Evolutionary conservation across 2,113 vertebrate species (phyloP).

Genomic region (Chlorodrepanis virens): DNA sequence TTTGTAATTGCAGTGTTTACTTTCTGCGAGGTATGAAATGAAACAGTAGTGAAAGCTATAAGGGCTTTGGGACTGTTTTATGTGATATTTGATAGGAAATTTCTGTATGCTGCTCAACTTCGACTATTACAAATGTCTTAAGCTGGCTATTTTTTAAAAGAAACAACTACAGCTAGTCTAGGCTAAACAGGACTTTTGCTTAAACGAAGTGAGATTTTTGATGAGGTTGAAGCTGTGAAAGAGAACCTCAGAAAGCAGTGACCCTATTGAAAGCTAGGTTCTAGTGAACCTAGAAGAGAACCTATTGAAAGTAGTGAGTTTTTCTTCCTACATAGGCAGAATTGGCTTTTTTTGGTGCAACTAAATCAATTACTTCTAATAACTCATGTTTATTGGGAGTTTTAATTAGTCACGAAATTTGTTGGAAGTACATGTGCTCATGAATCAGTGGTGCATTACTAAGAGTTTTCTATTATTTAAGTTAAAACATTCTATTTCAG

Average conservation of each 20-base stretch:
- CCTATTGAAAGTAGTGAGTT: neutral
- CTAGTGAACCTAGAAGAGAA: too few relatives aligned
- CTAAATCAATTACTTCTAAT: neutral
- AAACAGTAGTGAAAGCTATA: rapidly evolving
- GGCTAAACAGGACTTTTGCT: neutral
- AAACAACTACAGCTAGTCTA: neutral
- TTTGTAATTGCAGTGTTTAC: neutral
- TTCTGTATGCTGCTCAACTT: neutral
- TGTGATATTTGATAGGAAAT: neutral
- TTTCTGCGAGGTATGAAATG: neutral
- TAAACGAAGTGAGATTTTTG: neutral
- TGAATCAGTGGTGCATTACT: neutral
- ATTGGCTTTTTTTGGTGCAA: neutral
- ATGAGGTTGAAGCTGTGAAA: neutral
- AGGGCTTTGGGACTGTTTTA: neutral
- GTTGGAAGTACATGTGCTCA: neutral
- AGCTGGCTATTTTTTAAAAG: neutral
- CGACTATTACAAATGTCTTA: neutral
- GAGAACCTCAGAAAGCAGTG: neutral
- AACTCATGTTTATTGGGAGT: neutral
- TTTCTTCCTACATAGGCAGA: neutral
- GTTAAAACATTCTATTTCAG: neutral
- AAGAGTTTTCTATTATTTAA: neutral
- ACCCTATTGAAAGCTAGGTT: too few relatives aligned
- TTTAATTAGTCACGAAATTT: neutral